These are phyloP conservation scores for Triplophysa dalaica DNA, from an alignment of 2,113 vertebrate genomes.

Conservation along the genomic window DNA sequence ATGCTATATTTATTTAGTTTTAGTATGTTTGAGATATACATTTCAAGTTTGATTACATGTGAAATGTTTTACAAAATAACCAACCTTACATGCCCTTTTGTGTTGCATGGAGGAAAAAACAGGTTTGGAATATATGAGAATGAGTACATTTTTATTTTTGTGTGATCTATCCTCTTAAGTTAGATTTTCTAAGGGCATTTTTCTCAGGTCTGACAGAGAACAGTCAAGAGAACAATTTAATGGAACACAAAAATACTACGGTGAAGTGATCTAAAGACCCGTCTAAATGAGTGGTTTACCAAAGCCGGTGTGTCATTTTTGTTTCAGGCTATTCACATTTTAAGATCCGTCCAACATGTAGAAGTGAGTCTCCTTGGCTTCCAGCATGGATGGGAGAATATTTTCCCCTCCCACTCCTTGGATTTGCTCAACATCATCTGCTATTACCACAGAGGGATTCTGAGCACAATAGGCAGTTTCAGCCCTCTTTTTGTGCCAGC, in stretches of 20 bases:
- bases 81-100: no score
- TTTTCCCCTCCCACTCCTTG: neutral
- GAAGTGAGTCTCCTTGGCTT: neutral
- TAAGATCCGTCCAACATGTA: neutral
- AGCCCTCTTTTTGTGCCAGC: neutral
- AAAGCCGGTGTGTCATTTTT: neutral
- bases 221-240: no score
- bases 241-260: neutral
- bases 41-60: no score
- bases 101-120: no score
- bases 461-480: conserved; percentile 26
- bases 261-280: neutral
- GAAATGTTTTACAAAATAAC: no score
- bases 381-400: neutral
- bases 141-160: no score
- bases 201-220: no score
- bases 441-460: conserved; percentile 31
- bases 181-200: no score
- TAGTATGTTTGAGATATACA: no score
- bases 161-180: no score
- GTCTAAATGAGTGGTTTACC: neutral
- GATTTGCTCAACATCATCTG: conserved; percentile 21
- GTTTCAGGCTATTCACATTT: neutral
- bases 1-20: no score
- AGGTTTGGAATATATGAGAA: no score